Evolutionary conservation across 92 coral and sea anemone species (phyloP).

Genomic region (Porites divaricata): DNA sequence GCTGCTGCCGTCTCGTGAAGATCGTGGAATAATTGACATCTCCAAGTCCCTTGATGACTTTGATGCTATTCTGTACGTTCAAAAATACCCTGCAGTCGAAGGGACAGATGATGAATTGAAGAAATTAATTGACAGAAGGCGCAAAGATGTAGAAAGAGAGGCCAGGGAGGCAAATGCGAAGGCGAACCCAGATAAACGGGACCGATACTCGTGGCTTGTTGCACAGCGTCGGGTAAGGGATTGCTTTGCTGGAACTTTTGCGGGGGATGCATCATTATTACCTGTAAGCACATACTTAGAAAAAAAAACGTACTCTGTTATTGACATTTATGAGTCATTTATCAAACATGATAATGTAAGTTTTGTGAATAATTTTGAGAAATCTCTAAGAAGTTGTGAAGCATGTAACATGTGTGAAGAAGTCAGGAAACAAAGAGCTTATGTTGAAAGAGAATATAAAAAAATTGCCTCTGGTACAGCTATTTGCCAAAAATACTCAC

Average conservation of each 20-base stretch:
- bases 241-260: constrained; percentile 23
- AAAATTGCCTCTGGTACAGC: no score
- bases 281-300: no score
- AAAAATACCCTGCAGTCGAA: background rate
- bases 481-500: background rate
- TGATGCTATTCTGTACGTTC: background rate
- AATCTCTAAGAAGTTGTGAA: no score
- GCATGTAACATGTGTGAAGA: no score
- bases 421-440: no score
- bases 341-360: no score
- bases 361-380: no score
- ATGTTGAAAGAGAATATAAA: no score
- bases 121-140: background rate
- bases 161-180: background rate
- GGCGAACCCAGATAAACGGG: constrained; percentile 1
- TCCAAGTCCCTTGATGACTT: background rate
- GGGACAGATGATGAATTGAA: background rate
- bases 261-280: constrained; percentile 1
- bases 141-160: constrained; percentile 6
- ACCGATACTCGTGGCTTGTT: constrained; percentile 6
- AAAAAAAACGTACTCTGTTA: no score
- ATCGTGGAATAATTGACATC: background rate
- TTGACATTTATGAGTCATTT: no score
- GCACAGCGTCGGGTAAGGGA: no score
- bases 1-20: background rate